phyloP scores from a whole-genome alignment of 2,888 invertebrate genomes.

The Latrodectus hesperus region DNA sequence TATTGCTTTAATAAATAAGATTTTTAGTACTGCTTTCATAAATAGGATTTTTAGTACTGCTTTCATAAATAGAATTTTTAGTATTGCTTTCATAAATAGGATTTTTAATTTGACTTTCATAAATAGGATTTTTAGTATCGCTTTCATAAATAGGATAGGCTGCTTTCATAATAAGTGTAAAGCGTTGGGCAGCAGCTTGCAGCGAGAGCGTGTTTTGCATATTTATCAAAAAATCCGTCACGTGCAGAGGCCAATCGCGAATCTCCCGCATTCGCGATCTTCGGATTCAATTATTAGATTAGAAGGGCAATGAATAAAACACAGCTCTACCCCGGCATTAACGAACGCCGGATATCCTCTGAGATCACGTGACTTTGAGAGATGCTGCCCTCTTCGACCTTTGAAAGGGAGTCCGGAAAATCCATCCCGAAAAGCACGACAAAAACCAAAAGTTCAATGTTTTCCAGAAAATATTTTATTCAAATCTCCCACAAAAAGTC shows the following conservation, averaged over 20 bases:
- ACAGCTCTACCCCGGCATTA: conserved; percentile 7
- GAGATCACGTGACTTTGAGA: conserved; percentile 45
- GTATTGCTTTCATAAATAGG: too few species aligned
- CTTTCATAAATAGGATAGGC: too few species aligned
- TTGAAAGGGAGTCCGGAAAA: conserved; percentile 11
- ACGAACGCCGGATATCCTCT: conserved; percentile 59
- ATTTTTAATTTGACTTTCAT: too few species aligned
- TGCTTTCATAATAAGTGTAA: too few species aligned
- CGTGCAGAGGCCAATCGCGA: background rate
- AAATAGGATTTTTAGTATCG: too few species aligned
- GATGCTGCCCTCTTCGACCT: conserved; percentile 65
- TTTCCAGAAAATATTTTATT: background rate
- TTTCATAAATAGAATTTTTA: too few species aligned
- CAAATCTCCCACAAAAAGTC: background rate
- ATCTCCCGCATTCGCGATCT: background rate
- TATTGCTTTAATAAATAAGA: too few species aligned
- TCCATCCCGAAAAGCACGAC: background rate
- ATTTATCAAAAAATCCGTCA: too few species aligned
- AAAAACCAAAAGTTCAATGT: background rate
- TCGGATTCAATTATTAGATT: background rate
- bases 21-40: too few species aligned
- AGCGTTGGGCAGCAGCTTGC: too few species aligned
- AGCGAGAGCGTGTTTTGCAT: too few species aligned
- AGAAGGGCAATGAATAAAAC: background rate
- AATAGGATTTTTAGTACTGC: too few species aligned